These are phyloP conservation scores for Micropoecilia bifurca DNA, from an alignment of 2,797 vertebrate species.

Conservation along the genomic window DNA sequence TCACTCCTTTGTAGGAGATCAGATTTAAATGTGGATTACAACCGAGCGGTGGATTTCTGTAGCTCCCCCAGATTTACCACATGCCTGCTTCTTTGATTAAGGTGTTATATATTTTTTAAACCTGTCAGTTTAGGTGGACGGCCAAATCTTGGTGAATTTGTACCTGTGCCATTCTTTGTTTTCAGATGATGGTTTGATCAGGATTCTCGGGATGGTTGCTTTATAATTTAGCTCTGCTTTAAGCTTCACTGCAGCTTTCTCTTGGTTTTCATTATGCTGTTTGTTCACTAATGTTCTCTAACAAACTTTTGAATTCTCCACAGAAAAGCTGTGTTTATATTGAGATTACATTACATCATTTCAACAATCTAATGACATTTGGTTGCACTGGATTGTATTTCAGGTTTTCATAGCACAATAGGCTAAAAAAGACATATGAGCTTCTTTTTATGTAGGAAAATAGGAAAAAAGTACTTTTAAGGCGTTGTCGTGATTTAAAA, in stretches of 20 bases:
- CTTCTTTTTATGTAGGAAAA: neutral
- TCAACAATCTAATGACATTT: neutral
- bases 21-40: too few species aligned
- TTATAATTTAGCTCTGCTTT: neutral
- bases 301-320: neutral
- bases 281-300: neutral
- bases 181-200: too few species aligned
- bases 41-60: too few species aligned
- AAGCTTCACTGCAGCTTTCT: neutral
- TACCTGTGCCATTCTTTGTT: too few species aligned
- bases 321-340: neutral
- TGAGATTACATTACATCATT: neutral
- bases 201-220: neutral
- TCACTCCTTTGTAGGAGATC: neutral
- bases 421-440: neutral
- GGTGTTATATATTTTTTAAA: neutral
- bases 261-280: neutral
- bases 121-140: neutral
- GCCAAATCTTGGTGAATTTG: too few species aligned
- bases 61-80: neutral
- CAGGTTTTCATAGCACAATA: neutral
- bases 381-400: neutral
- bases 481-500: neutral
- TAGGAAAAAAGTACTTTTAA: neutral
- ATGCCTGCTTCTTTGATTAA: neutral